These are phyloP conservation scores for Ostrea denselamellosa DNA, from an alignment of 1,140 invertebrate species.

Conservation along the genomic window DNA sequence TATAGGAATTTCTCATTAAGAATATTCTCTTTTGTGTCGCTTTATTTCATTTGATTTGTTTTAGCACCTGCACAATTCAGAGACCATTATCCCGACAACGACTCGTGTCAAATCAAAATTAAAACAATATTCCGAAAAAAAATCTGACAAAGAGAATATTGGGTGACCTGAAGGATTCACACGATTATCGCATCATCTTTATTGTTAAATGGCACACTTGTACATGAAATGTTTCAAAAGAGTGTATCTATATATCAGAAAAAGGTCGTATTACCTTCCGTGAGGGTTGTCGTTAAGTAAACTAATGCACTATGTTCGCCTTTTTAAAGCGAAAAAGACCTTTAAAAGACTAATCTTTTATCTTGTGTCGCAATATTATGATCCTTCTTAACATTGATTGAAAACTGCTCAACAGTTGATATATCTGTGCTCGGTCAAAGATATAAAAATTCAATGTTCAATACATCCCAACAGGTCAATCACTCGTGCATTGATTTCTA, in stretches of 20 bases:
- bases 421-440: conserved; percentile 10
- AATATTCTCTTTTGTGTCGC: conserved; percentile 12
- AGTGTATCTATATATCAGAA: conserved; percentile 25
- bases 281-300: not conserved
- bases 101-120: conserved; percentile 37
- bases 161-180: conserved; percentile 18
- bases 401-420: conserved; percentile 18
- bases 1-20: conserved; percentile 36
- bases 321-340: conserved; percentile 21
- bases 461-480: not conserved
- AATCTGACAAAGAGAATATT: conserved; percentile 21
- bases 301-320: conserved; percentile 17
- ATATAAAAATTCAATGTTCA: not conserved
- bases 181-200: conserved; percentile 32
- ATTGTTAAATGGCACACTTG: conserved; percentile 32
- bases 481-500: not conserved
- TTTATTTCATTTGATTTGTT: conserved; percentile 24
- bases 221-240: not conserved
- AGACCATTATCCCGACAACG: not conserved
- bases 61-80: conserved; percentile 21
- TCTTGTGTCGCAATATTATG: conserved; percentile 18
- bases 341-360: conserved; percentile 39
- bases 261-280: not conserved
- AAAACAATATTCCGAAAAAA: conserved; percentile 29
- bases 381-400: conserved; percentile 25